Percentiles rank a stretch among this genome's conserved stretches.
Conservation (phyloP, 2,797 vertebrate species). For the Taenioides sp. region DNA sequence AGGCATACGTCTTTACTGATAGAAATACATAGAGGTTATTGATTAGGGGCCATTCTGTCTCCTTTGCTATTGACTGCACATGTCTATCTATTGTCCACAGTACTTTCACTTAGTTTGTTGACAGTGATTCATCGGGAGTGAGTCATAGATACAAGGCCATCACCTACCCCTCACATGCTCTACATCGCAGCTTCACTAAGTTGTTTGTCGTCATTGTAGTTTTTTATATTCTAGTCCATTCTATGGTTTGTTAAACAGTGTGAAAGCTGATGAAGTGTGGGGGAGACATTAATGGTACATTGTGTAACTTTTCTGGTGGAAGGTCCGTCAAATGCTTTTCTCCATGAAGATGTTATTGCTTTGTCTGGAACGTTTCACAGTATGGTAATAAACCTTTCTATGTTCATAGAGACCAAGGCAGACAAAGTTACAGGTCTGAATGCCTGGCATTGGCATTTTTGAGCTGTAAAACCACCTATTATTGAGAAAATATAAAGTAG, state of each 20-base stretch:
- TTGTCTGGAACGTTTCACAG: too few species aligned
- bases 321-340: too few species aligned
- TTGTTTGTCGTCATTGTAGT: not conserved
- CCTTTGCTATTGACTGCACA: not conserved
- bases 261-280: too few species aligned
- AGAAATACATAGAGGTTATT: not conserved
- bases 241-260: not conserved
- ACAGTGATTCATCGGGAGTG: constrained; percentile 4
- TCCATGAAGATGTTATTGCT: too few species aligned
- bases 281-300: too few species aligned
- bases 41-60: not conserved
- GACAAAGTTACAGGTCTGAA: too few species aligned
- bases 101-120: not conserved
- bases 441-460: too few species aligned
- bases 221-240: not conserved
- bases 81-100: not conserved
- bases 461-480: too few species aligned
- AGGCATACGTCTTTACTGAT: not conserved
- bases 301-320: too few species aligned
- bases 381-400: too few species aligned
- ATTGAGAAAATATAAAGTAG: too few species aligned
- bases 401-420: too few species aligned
- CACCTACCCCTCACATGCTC: constrained; percentile 1
- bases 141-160: constrained; percentile 9
- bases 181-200: not conserved